These are phyloP conservation scores for Diadema setosum DNA, from an alignment of 35 echinoderm and acorn worm genomes.

Conservation along the genomic window DNA sequence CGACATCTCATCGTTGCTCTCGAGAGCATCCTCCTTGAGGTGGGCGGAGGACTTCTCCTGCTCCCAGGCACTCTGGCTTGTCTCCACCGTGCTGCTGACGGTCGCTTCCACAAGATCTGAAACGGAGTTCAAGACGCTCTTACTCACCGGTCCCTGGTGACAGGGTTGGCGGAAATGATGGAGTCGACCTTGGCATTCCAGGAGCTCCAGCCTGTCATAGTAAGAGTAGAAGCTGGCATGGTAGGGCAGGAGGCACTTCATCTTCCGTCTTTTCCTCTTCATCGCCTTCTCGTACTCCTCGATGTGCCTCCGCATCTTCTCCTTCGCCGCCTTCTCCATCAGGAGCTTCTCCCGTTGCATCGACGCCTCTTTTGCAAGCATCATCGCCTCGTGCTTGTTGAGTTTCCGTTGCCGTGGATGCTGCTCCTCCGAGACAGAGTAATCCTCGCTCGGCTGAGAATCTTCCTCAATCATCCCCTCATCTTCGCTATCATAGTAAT, in stretches of 20 bases:
- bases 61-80: too few species aligned
- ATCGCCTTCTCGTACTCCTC: constrained; percentile 52
- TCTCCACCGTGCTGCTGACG: too few species aligned
- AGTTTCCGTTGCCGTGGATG: neutral
- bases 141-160: too few species aligned
- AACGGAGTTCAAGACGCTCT: too few species aligned
- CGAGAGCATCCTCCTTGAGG: too few species aligned
- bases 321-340: constrained; percentile 29
- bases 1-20: too few species aligned
- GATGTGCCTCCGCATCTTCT: constrained; percentile 39
- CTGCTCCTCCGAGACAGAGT: neutral
- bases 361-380: constrained; percentile 13
- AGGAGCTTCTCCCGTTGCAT: constrained; percentile 6
- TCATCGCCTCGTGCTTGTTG: constrained; percentile 27
- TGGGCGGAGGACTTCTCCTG: too few species aligned
- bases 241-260: constrained; percentile 10
- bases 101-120: too few species aligned
- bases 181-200: too few species aligned
- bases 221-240: constrained; percentile 29
- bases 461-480: neutral
- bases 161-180: too few species aligned
- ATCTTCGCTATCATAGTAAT: neutral
- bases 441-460: neutral
- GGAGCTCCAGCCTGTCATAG: constrained; percentile 4
- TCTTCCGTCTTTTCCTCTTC: neutral